These are phyloP conservation scores for Campylomormyrus numenius DNA, from an alignment of 2,113 vertebrate species.

Conservation along the genomic window DNA sequence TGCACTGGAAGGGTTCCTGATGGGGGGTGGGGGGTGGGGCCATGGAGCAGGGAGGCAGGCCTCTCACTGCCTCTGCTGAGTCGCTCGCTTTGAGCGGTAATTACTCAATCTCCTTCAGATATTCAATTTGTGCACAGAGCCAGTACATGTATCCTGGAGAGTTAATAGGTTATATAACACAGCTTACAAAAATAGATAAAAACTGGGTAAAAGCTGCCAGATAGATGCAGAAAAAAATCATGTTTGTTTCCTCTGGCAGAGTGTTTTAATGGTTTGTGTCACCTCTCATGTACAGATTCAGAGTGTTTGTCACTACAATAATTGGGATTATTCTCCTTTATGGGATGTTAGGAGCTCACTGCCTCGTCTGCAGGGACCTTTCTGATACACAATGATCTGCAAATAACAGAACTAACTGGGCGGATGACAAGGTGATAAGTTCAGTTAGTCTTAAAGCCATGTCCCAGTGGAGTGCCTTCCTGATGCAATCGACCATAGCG, in stretches of 20 bases:
- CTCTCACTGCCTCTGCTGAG: neutral
- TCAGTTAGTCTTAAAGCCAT: neutral
- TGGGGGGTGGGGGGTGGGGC: neutral
- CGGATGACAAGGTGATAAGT: neutral
- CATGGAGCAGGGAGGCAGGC: neutral
- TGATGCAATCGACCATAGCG: too few relatives aligned
- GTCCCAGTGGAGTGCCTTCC: too few relatives aligned
- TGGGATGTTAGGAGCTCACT: neutral
- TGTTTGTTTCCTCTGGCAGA: neutral
- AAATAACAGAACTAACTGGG: neutral
- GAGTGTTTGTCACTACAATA: neutral
- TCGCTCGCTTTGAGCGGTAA: neutral
- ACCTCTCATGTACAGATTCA: neutral
- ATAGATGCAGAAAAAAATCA: neutral
- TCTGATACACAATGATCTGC: neutral
- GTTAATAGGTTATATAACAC: neutral
- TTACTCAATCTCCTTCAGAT: neutral
- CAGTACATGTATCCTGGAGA: neutral
- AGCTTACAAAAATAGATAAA: neutral
- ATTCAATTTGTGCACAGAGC: neutral
- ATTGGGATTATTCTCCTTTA: neutral
- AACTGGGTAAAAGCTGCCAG: neutral
- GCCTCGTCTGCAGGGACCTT: neutral
- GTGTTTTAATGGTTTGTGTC: neutral
- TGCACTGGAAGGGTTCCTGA: neutral